phyloP scores from a whole-genome alignment of 1,140 invertebrate genomes.

The Polyergus mexicanus region DNA sequence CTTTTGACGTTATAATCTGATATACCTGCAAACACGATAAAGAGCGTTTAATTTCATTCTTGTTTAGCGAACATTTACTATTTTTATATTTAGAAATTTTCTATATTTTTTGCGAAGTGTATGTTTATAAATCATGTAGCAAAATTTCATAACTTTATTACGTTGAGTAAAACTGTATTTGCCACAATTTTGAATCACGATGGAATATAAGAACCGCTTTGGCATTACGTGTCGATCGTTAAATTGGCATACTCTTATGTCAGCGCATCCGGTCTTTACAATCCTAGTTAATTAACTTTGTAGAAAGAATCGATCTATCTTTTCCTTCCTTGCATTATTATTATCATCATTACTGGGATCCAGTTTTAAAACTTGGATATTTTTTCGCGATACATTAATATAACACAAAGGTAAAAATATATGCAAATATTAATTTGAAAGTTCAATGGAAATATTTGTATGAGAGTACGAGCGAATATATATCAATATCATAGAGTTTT shows the following conservation, averaged over 20 bases:
- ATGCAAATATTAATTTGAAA: slow-evolving; percentile 21
- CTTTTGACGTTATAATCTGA: slow-evolving; percentile 20
- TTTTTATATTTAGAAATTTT: background rate
- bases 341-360: background rate
- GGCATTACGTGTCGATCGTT: slow-evolving; percentile 51
- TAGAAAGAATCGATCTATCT: slow-evolving; percentile 22
- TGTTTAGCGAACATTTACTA: background rate
- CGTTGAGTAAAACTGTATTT: background rate
- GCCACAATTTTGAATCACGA: slow-evolving; percentile 13
- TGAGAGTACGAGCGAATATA: background rate
- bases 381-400: slow-evolving; percentile 11
- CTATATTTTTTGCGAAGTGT: background rate
- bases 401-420: background rate
- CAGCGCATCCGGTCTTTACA: slow-evolving; percentile 35
- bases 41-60: background rate
- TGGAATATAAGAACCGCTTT: background rate
- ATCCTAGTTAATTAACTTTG: slow-evolving; percentile 42
- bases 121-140: too few relatives aligned
- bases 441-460: slow-evolving; percentile 15
- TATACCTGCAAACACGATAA: background rate
- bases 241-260: slow-evolving; percentile 43
- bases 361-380: background rate
- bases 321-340: background rate
- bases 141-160: background rate
- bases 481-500: slow-evolving; percentile 27